A percentile compares a stretch with the other conserved stretches of the same genome.
These are phyloP conservation scores for Caenorhabditis japonica DNA, from an alignment of 2,888 invertebrate genomes.

Conservation along the genomic window DNA sequence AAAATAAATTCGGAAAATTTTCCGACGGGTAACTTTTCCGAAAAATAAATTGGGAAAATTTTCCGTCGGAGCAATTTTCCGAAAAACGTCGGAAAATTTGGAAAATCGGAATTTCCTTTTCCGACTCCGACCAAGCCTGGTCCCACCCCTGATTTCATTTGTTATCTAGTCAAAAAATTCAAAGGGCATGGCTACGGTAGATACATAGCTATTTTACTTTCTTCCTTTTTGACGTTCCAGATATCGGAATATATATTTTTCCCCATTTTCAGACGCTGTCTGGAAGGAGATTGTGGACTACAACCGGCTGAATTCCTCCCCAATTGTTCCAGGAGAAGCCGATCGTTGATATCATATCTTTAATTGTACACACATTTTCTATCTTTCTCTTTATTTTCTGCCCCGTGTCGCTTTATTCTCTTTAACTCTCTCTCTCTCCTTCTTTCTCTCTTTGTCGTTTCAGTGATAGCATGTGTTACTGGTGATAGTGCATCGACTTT, in stretches of 20 bases:
- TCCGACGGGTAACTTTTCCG: no score
- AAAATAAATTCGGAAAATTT: no score
- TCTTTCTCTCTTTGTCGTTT: constrained; percentile 36
- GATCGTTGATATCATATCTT: constrained; percentile 14
- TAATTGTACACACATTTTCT: neutral
- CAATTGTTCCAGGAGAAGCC: constrained; percentile 39
- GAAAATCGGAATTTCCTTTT: no score
- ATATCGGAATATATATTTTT: no score
- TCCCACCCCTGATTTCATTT: no score
- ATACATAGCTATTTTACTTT: no score
- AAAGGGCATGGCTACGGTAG: neutral
- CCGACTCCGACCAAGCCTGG: no score
- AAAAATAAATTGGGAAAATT: no score
- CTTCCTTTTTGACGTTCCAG: no score
- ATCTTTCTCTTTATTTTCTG: constrained; percentile 12
- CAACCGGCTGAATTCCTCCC: constrained; percentile 51
- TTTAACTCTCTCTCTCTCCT: constrained; percentile 12
- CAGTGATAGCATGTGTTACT: constrained; percentile 48
- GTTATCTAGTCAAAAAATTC: neutral
- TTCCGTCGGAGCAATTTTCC: no score
- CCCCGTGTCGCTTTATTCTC: constrained; percentile 28
- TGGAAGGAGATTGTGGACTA: constrained; percentile 65
- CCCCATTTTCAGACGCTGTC: constrained; percentile 60
- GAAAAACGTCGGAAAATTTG: no score
- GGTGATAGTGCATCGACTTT: constrained; percentile 40